These are phyloP conservation scores for Dryococelus australis DNA, from an alignment of 2,888 invertebrate species.

Conservation along the genomic window DNA sequence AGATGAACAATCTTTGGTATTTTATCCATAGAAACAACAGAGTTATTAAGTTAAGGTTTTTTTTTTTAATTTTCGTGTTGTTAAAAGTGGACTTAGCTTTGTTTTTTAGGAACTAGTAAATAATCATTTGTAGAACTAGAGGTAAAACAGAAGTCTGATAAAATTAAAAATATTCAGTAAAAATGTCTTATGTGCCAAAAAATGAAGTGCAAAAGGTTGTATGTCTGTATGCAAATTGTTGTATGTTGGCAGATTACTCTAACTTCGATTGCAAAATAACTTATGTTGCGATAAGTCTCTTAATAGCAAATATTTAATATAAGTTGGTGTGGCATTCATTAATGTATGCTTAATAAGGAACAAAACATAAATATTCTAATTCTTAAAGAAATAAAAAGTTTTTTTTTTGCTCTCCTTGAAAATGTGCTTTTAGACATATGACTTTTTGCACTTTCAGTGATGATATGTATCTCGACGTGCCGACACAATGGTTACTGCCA, in stretches of 20 bases:
- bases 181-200: neutral
- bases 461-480: neutral
- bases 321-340: no score
- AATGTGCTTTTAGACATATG: neutral
- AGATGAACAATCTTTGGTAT: neutral
- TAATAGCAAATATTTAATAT: neutral
- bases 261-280: neutral
- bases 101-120: no score
- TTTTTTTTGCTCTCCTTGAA: neutral
- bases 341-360: no score
- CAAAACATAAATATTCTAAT: neutral
- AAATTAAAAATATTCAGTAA: no score
- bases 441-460: neutral
- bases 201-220: neutral
- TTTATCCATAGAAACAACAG: no score
- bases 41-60: no score
- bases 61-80: no score
- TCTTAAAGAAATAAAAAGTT: neutral
- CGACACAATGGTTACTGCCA: no score
- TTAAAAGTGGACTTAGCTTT: no score
- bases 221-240: neutral
- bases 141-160: no score
- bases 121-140: no score
- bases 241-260: neutral
- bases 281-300: neutral